These are phyloP conservation scores for Microcebus murinus DNA, from an alignment of 2,113 vertebrate species.

Conservation along the genomic window DNA sequence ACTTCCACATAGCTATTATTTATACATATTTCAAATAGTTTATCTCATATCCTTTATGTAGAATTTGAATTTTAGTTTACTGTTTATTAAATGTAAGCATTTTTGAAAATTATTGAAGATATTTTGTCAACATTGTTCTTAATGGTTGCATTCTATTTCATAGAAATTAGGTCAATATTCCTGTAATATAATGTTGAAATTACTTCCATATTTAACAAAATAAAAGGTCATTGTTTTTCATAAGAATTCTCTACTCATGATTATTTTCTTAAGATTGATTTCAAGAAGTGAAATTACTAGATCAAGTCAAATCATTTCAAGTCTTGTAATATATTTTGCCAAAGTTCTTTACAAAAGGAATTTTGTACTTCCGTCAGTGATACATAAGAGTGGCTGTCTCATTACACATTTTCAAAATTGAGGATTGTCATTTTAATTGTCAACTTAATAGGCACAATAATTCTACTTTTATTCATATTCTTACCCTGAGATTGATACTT, in stretches of 20 bases:
- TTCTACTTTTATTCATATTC: conserved; percentile 51
- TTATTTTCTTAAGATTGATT: neutral
- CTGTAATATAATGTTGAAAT: neutral
- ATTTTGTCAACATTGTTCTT: neutral
- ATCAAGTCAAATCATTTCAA: conserved; percentile 28
- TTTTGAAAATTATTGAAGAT: neutral
- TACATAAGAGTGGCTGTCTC: neutral
- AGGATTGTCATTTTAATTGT: conserved; percentile 43
- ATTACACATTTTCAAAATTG: neutral
- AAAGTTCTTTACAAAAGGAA: neutral
- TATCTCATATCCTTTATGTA: neutral
- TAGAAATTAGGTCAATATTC: neutral
- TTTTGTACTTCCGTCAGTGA: neutral
- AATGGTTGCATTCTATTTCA: neutral
- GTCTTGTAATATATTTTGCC: neutral
- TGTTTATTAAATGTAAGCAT: neutral
- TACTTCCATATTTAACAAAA: neutral
- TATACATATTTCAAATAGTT: neutral
- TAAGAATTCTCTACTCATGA: neutral
- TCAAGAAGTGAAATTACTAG: neutral
- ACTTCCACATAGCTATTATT: neutral
- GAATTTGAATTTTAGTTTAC: neutral
- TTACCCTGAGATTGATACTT: conserved; percentile 20
- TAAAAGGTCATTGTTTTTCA: neutral
- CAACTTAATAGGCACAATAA: neutral